Percentiles rank a stretch among this genome's conserved stretches.
Conservation (phyloP, 1,140 invertebrate species). For the Aphelinus certus region DNA sequence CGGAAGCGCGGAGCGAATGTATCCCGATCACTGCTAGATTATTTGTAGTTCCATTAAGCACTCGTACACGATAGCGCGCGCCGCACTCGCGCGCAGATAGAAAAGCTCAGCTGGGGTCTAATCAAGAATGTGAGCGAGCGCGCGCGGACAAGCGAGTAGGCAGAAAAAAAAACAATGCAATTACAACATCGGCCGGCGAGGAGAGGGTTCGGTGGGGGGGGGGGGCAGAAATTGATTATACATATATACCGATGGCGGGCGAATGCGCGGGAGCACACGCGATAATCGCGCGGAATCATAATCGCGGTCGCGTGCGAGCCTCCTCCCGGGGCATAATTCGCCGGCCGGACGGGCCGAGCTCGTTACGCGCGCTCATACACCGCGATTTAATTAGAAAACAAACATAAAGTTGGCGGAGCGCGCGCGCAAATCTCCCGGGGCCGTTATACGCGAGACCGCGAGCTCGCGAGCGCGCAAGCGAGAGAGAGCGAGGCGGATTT, state of each 20-base stretch:
- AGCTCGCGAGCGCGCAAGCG: too few species aligned
- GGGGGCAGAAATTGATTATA: background rate
- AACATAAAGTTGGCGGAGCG: constrained; percentile 59
- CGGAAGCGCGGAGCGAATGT: background rate
- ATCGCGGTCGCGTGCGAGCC: background rate
- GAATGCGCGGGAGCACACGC: constrained; percentile 2
- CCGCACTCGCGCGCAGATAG: background rate
- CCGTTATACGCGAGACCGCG: constrained; percentile 42
- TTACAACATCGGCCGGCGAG: background rate
- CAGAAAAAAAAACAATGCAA: constrained; percentile 6
- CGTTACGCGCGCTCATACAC: constrained; percentile 29
- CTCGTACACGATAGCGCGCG: too few species aligned
- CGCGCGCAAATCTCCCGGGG: constrained; percentile 56
- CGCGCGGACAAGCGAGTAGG: background rate
- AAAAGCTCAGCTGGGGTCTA: constrained; percentile 10
- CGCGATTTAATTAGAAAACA: constrained; percentile 61
- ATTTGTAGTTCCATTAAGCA: constrained; percentile 11
- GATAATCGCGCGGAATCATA: constrained; percentile 16
- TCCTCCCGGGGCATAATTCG: too few species aligned
- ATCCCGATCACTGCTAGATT: constrained; percentile 14
- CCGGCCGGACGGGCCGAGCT: constrained; percentile 40
- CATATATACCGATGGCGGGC: background rate
- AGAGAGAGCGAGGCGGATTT: constrained; percentile 49
- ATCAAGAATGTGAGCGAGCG: background rate
- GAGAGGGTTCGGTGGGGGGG: too few species aligned